Conservation (phyloP, 1,140 invertebrate genomes). For the Drosophila grimshawi region DNA sequence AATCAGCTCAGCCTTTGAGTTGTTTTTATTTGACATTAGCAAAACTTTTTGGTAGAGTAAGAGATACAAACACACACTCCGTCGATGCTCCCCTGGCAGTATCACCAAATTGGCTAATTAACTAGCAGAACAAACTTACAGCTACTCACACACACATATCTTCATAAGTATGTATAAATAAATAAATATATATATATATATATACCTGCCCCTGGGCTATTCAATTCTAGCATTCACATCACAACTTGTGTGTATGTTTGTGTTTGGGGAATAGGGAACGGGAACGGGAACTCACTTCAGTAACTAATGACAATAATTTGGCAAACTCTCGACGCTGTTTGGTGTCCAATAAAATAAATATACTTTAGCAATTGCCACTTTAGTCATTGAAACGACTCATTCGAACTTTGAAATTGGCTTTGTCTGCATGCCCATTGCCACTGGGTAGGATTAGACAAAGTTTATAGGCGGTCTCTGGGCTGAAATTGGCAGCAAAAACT, state of each 20-base stretch:
- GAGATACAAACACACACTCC: conserved; percentile 19
- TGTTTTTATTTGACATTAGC: conserved; percentile 67
- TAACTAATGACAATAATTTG: conserved; percentile 81
- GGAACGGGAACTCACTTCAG: conserved; percentile 37
- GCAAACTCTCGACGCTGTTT: conserved; percentile 69
- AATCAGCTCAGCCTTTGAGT: conserved; percentile 42
- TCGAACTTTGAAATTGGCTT: conserved; percentile 68
- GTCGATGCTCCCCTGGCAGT: conserved; percentile 29
- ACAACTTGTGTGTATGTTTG: conserved; percentile 8
- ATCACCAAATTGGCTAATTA: conserved; percentile 72
- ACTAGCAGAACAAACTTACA: conserved; percentile 53
- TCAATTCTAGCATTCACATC: conserved; percentile 45
- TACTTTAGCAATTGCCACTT: conserved; percentile 71
- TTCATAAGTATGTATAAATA: background rate
- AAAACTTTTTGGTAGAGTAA: conserved; percentile 40
- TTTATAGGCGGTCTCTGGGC: conserved; percentile 16
- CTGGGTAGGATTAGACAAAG: conserved; percentile 48
- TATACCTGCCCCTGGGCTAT: conserved; percentile 42
- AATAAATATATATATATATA: background rate
- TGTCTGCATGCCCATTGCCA: conserved; percentile 49
- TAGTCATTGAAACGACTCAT: conserved; percentile 58
- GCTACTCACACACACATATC: conserved; percentile 1
- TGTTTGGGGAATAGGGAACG: background rate
- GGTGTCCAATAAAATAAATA: conserved; percentile 77
- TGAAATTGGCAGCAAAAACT: conserved; percentile 28